Conservation (phyloP, 2,113 vertebrate species). For the Nothobranchius kuhntae region DNA sequence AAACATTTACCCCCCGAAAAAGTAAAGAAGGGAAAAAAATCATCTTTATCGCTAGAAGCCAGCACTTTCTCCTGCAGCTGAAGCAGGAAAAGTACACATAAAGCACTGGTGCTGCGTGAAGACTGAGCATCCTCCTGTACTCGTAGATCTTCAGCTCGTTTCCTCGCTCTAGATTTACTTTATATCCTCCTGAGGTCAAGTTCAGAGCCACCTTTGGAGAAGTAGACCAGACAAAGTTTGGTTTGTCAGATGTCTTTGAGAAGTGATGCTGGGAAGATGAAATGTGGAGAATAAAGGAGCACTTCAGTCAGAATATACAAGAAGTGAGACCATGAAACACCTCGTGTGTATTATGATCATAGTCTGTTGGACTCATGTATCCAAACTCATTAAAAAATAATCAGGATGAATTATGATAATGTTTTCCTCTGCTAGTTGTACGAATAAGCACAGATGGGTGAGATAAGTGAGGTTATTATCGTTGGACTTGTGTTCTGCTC, state of each 20-base stretch:
- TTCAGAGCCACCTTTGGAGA: conserved; percentile 23
- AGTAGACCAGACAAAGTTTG: neutral
- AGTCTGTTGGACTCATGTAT: too few species aligned
- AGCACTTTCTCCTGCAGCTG: conserved; percentile 90
- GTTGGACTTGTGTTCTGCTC: conserved; percentile 39
- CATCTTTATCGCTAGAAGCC: conserved; percentile 94
- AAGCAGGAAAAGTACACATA: conserved; percentile 88
- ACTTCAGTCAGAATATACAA: neutral
- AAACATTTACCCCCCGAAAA: conserved; percentile 83
- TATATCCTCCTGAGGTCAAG: conserved; percentile 27
- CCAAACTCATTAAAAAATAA: neutral
- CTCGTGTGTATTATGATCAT: too few species aligned
- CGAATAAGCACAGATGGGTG: neutral
- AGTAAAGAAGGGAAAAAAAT: conserved; percentile 87
- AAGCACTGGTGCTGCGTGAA: conserved; percentile 72
- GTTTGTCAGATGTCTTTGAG: neutral
- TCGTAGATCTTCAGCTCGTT: conserved; percentile 37
- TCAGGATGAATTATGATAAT: neutral
- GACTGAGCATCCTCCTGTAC: conserved; percentile 38
- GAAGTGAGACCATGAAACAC: too few species aligned
- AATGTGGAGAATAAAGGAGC: neutral
- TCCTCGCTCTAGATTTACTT: conserved; percentile 41
- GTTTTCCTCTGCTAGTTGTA: neutral
- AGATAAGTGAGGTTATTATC: conserved; percentile 42
- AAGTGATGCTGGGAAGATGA: too few species aligned